Evolutionary conservation across 2,797 vertebrate genomes (phyloP), one percentile per base, ranked within the genome.

Genomic region (Esox lucius): DNA sequence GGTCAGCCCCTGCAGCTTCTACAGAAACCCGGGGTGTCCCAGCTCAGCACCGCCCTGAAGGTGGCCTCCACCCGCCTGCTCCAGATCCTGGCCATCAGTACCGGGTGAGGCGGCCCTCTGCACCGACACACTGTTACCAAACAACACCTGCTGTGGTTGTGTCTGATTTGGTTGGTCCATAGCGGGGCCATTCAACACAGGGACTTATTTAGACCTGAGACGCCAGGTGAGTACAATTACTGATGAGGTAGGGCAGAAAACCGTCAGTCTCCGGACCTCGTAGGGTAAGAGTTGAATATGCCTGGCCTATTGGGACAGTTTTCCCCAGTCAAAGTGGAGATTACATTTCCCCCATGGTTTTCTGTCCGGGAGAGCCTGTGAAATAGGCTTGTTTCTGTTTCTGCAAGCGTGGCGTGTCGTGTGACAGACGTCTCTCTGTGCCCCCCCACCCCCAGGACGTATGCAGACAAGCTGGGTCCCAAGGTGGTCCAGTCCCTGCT

Each of bases 51-150:
- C 0, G 98, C 98, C 70, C 94, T 99, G 73, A 98, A 98, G 89
- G 97, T 99, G 88, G 98, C 98, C 69, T 98, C 98, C 85, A 99
- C 98, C 0, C 94, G 98, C 49, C 90, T 99, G 24, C 95, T 99
- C 53, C 98, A 99, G 89, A 99, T 99, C 75, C 93, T 99, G 0
- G 97, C 98, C 83, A 98, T 99, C 90, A 99, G 98, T 84, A 99
- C 98, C 0, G 98, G 98, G 98, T 99, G 80, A 91, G 94, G 77
- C 48, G 65, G 56, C 51, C n/a, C 51, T 19, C 49, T 51, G 49
- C 49, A 13, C 11, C 49, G 17, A 51, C 15, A 51, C 16, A 17
- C 4, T 51, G 15, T 19, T 19, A 1, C 16, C 19, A 19, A 5
- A 51, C 19, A 12, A 8, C n/a, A 24, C 12, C 6, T 6, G 15